Base-by-base conservation (phyloP, 2,888 invertebrate species). In the Oscheius sp. region DNA sequence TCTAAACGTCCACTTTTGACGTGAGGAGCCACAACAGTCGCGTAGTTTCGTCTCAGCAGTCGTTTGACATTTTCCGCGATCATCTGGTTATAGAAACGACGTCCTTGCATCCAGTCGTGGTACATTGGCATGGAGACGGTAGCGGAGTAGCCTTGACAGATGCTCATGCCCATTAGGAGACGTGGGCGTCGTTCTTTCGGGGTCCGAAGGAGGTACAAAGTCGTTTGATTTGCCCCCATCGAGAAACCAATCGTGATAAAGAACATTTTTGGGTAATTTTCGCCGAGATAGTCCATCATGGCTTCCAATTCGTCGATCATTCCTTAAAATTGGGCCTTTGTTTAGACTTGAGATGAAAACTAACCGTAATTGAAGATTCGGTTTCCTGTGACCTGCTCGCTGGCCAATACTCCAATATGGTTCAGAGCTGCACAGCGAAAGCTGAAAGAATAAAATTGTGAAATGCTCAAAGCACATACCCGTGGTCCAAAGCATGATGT, bases 101-200 rank as follows among this genome's bases (percentile, higher is more conserved):
- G 53, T 42, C 66, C 66, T 9, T 65, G 66, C 33, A 33, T 21
- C 73, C 66, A 68, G n/a, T 58, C 70, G 11, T 82, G 82, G 59
- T 84, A 86, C 50, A 84, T 48, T 1, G 77, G 81, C 33, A 73
- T 66, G 1, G 78, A 96, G 95, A 93, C 93, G 77, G 94, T 93
- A 58, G 95, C 95, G 90, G 95, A 94, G 90, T 96, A 96, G 86
- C 96, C 96, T 91, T 96, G 96, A 89, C 96, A 96, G 88, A 96
- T 94, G 48, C 96, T 95, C 85, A 96, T 93, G 42, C 93, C 96
- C 70, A 95, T 21, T 13, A 85, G 37, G 2, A 82, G 55, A 3
- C 81, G 79, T 59, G 32, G 35, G 62, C 74, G 60, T 47, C 59
- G 29, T 21, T 80, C 71, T 74, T 88, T 85, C 29, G 92, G 92